phyloP scores from a whole-genome alignment of 1,140 invertebrate genomes.

The Gryon sp. region DNA sequence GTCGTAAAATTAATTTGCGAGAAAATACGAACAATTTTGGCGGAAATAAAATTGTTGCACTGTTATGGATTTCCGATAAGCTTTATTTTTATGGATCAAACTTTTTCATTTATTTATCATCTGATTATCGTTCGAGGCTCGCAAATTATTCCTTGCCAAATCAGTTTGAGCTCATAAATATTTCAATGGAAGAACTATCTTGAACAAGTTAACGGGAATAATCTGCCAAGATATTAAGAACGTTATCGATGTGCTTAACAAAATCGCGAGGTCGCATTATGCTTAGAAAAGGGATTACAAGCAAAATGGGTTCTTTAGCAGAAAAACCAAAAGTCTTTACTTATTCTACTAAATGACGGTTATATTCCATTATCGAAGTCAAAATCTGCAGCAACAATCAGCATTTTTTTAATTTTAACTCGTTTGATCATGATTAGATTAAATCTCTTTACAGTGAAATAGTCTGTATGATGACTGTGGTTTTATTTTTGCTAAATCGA shows the following conservation, averaged over 20 bases:
- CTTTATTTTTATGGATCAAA: constrained; percentile 21
- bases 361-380: no score
- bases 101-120: constrained; percentile 13
- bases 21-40: background rate
- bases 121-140: constrained; percentile 3
- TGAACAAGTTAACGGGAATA: constrained; percentile 2
- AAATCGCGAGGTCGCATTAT: background rate
- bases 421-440: no score
- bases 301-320: background rate
- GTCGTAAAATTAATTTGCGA: constrained; percentile 18
- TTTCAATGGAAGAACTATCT: constrained; percentile 1
- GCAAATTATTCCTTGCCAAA: constrained; percentile 29
- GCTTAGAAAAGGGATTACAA: background rate
- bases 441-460: no score
- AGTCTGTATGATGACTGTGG: no score
- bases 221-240: constrained; percentile 5
- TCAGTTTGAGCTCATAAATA: constrained; percentile 26
- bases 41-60: background rate
- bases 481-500: no score
- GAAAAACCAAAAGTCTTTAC: no score
- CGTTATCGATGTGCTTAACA: constrained; percentile 2
- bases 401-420: no score
- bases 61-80: constrained; percentile 6
- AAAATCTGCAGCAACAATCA: no score
- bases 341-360: no score